Evolutionary conservation across 2,113 vertebrate species (phyloP).

Genomic region (Equus przewalskii): DNA sequence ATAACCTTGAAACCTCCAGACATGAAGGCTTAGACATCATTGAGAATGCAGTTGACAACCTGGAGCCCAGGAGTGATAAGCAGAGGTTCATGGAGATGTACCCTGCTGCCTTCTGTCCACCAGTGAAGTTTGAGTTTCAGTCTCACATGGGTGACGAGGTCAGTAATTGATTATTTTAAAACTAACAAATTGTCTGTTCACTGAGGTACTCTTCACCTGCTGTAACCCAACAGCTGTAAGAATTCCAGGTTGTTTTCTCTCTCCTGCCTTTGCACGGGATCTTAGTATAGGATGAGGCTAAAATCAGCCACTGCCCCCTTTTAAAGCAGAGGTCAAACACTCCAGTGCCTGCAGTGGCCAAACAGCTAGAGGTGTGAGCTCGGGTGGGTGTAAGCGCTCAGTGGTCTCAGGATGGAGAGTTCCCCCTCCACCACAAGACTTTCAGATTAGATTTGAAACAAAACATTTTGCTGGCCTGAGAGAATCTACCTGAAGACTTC

Average conservation of each 20-base stretch:
- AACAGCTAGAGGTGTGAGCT: not conserved
- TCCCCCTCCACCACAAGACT: not conserved
- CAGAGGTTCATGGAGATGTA: slow-evolving; percentile 99
- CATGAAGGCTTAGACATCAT: slow-evolving; percentile 99
- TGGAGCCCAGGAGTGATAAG: slow-evolving; percentile 97
- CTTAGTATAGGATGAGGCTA: not conserved
- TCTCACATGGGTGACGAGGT: slow-evolving; percentile 99
- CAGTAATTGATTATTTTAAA: slow-evolving; percentile 78
- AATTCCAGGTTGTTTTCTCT: not conserved
- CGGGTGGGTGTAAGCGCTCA: not conserved
- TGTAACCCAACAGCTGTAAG: not conserved
- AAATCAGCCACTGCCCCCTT: not conserved
- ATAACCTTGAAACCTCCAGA: slow-evolving; percentile 99
- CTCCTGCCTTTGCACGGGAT: not conserved
- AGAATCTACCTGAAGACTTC: slow-evolving; percentile 4
- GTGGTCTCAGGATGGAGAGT: not conserved
- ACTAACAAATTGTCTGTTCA: not conserved
- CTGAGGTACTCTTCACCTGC: not conserved
- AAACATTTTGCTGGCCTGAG: not conserved
- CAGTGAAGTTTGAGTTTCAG: slow-evolving; percentile 97
- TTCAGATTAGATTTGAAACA: not conserved
- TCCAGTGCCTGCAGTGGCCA: not conserved
- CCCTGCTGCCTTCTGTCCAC: slow-evolving; percentile 97
- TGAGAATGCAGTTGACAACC: slow-evolving; percentile 97
- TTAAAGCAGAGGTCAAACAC: not conserved